Evolutionary conservation across 2,888 invertebrate genomes (phyloP).

Genomic region (Spilosoma lubricipeda): DNA sequence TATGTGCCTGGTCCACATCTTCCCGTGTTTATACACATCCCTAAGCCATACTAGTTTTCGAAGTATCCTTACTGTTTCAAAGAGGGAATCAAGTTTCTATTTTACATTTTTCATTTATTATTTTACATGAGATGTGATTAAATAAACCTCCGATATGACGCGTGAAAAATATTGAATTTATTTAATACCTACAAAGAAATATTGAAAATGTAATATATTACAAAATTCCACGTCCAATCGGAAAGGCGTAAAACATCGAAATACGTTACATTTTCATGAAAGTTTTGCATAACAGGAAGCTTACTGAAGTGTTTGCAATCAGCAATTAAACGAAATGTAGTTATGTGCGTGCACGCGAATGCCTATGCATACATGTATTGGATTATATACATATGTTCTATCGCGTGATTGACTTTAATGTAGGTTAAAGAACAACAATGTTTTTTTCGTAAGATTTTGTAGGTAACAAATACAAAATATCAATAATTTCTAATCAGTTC

Average conservation of each 20-base stretch:
- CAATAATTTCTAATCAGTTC: neutral
- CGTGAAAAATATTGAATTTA: too few relatives aligned
- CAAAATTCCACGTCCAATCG: neutral
- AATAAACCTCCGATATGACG: too few relatives aligned
- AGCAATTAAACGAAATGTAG: conserved; percentile 59
- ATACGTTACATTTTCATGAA: conserved; percentile 40
- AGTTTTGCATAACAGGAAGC: conserved; percentile 56
- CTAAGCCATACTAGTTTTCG: neutral
- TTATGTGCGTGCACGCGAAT: conserved; percentile 40
- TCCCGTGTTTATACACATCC: too few relatives aligned
- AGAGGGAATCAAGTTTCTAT: too few relatives aligned
- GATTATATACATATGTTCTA: conserved; percentile 16
- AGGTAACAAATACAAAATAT: neutral
- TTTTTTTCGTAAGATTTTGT: neutral
- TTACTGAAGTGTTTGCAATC: conserved; percentile 34
- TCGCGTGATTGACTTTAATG: conserved; percentile 24
- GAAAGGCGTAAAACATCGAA: conserved; percentile 12
- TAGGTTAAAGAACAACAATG: neutral
- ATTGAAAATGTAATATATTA: neutral
- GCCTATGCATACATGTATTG: neutral
- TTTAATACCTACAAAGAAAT: neutral
- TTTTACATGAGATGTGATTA: too few relatives aligned
- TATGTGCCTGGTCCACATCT: neutral
- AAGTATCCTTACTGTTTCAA: too few relatives aligned
- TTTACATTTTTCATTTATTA: too few relatives aligned